phyloP scores from a whole-genome alignment of 2,797 vertebrate species.

The Eptatretus atami region DNA sequence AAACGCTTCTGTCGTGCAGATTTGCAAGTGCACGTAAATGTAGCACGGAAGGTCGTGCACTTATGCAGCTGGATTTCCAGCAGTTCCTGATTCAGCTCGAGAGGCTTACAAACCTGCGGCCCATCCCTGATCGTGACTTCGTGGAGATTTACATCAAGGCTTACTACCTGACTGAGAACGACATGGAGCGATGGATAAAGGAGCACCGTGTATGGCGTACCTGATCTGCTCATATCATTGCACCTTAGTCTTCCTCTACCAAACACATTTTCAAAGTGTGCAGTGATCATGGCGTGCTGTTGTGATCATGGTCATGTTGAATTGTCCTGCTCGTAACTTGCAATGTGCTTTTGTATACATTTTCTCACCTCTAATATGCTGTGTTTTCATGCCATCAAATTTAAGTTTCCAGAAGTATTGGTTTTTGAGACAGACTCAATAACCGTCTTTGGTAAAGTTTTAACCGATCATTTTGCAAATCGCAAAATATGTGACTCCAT shows the following conservation, averaged over 20 bases:
- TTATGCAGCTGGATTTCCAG: constrained; percentile 97
- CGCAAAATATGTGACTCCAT: too few relatives aligned
- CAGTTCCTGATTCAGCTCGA: constrained; percentile 97
- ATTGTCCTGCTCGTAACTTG: too few relatives aligned
- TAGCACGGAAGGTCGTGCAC: constrained; percentile 82
- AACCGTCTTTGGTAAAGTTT: too few relatives aligned
- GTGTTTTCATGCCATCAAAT: too few relatives aligned
- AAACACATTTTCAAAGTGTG: too few relatives aligned
- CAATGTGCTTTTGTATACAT: too few relatives aligned
- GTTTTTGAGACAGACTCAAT: too few relatives aligned
- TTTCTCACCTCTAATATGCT: too few relatives aligned
- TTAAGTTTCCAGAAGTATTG: too few relatives aligned
- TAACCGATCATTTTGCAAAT: too few relatives aligned
- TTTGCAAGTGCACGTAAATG: constrained; percentile 98
- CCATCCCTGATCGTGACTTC: constrained; percentile 92
- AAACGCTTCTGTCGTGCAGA: constrained; percentile 15
- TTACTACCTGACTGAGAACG: constrained; percentile 87
- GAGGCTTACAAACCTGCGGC: constrained; percentile 83
- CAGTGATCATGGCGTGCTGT: too few relatives aligned
- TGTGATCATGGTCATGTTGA: too few relatives aligned
- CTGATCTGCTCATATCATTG: background rate
- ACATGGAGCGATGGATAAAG: constrained; percentile 96
- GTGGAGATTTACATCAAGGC: constrained; percentile 98
- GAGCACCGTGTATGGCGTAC: constrained; percentile 46
- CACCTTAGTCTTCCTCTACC: background rate